phyloP scores from a whole-genome alignment of 2,113 vertebrate genomes.

The Callopanchax toddi region DNA sequence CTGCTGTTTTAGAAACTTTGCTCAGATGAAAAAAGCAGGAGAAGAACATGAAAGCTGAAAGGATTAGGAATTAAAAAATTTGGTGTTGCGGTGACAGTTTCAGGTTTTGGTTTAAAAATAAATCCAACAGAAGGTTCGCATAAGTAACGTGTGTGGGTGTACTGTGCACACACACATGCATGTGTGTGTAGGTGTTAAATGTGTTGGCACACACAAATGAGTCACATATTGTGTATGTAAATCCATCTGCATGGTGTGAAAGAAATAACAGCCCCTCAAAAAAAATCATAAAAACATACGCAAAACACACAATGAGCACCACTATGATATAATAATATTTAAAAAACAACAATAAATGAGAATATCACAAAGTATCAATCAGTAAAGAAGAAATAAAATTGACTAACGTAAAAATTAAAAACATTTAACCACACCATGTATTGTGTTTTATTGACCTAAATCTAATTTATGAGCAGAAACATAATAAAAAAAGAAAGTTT shows the following conservation, averaged over 20 bases:
- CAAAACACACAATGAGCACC: slow-evolving; percentile 7
- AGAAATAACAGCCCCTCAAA: slow-evolving; percentile 23
- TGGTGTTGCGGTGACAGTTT: neutral
- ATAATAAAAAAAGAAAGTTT: too few relatives aligned
- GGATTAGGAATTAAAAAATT: neutral
- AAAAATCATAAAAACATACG: slow-evolving; percentile 40
- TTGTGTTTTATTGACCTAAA: too few relatives aligned
- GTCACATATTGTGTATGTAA: slow-evolving; percentile 43
- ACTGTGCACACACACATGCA: slow-evolving; percentile 1
- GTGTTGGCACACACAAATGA: slow-evolving; percentile 51
- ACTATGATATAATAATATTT: too few relatives aligned
- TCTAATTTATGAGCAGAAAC: too few relatives aligned
- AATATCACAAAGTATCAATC: too few relatives aligned
- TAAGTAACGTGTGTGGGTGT: slow-evolving; percentile 36
- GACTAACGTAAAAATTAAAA: too few relatives aligned
- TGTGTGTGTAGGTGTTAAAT: slow-evolving; percentile 49
- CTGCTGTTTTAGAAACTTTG: slow-evolving; percentile 26
- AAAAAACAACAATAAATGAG: too few relatives aligned
- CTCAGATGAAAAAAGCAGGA: neutral
- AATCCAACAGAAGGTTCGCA: slow-evolving; percentile 33
- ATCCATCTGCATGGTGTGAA: slow-evolving; percentile 56
- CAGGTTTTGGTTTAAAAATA: slow-evolving; percentile 29
- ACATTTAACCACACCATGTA: too few relatives aligned
- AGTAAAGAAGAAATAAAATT: too few relatives aligned
- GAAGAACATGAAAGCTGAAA: neutral